These are phyloP conservation scores for Ephialtes manifestator DNA, from an alignment of 2,888 invertebrate species.

Conservation along the genomic window DNA sequence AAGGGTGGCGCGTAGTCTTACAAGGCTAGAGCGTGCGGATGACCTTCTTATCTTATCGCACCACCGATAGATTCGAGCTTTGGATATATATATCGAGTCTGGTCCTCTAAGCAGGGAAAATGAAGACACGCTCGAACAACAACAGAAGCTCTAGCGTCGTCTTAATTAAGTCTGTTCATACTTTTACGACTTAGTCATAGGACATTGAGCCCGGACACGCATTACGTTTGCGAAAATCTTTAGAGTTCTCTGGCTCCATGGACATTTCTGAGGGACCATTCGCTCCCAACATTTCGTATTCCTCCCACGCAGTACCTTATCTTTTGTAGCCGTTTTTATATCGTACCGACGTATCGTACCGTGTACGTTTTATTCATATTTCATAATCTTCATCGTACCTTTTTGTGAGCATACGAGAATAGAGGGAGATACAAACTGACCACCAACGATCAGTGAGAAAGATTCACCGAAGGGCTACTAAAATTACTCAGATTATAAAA, in stretches of 20 bases:
- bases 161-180: conserved; percentile 81
- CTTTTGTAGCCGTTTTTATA: conserved; percentile 73
- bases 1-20: conserved; percentile 73
- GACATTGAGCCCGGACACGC: conserved; percentile 66
- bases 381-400: conserved; percentile 81
- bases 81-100: conserved; percentile 74
- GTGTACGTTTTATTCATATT: conserved; percentile 86
- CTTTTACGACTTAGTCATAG: conserved; percentile 72
- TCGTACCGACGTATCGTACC: conserved; percentile 78
- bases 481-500: conserved; percentile 66
- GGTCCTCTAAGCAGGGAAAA: conserved; percentile 73
- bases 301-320: conserved; percentile 81
- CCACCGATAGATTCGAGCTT: conserved; percentile 79
- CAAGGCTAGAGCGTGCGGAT: conserved; percentile 78
- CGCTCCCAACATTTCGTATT: conserved; percentile 82
- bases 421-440: conserved; percentile 17
- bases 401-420: conserved; percentile 8
- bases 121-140: conserved; percentile 68
- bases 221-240: conserved; percentile 55
- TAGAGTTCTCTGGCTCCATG: conserved; percentile 20
- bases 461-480: conserved; percentile 58
- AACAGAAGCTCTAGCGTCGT: conserved; percentile 76
- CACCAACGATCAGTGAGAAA: conserved; percentile 45
- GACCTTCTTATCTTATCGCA: conserved; percentile 81
- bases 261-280: conserved; percentile 43